Percentiles rank a stretch among this genome's conserved stretches.
These are phyloP conservation scores for Eulacestoma nigropectus DNA, from an alignment of 2,113 vertebrate genomes.

Conservation along the genomic window DNA sequence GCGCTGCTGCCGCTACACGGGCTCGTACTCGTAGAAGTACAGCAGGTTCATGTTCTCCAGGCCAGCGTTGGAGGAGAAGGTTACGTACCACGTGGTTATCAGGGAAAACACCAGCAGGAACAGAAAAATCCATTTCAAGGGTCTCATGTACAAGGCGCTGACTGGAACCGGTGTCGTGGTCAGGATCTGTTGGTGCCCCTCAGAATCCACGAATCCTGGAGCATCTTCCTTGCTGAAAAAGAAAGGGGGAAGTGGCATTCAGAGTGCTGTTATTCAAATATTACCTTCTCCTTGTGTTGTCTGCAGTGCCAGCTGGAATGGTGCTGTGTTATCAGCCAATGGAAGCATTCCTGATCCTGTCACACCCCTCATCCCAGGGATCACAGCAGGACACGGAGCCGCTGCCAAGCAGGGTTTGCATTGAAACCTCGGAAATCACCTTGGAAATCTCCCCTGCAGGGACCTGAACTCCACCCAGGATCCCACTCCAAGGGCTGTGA, in stretches of 20 bases:
- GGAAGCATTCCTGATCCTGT: background rate
- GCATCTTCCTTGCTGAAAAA: background rate
- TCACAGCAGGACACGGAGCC: background rate
- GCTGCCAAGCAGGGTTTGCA: accelerated
- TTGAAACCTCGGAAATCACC: background rate
- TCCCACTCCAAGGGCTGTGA: background rate
- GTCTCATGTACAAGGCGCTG: background rate
- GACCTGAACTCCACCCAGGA: background rate
- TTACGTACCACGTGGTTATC: conserved; percentile 9
- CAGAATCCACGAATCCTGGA: background rate
- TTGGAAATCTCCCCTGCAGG: background rate
- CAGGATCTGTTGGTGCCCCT: background rate
- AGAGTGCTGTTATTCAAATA: background rate
- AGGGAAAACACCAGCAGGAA: conserved; percentile 11
- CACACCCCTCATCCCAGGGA: accelerated
- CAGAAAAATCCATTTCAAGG: conserved; percentile 40
- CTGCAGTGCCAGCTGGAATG: background rate
- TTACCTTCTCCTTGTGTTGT: background rate
- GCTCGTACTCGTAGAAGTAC: conserved; percentile 68
- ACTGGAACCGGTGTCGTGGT: background rate
- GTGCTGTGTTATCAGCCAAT: accelerated
- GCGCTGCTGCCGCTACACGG: conserved; percentile 32
- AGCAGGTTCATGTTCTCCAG: conserved; percentile 3
- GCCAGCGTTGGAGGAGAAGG: background rate
- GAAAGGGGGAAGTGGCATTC: background rate